Percentiles rank a stretch among this genome's conserved stretches.
These are phyloP conservation scores for Entomobrya multifasciata DNA, from an alignment of 2,888 invertebrate species.

Conservation along the genomic window DNA sequence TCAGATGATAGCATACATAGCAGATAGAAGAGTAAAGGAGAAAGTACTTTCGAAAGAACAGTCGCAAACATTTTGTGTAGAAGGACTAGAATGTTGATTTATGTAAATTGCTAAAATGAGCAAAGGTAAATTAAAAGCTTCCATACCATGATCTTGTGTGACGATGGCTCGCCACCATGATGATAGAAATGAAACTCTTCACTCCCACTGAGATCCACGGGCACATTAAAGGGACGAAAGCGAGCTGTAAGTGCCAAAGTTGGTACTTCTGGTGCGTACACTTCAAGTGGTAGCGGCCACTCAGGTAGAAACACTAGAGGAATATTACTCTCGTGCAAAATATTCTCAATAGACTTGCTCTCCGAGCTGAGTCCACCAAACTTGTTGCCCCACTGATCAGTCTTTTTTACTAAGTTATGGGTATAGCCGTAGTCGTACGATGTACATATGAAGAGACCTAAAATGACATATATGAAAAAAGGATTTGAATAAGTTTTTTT, in stretches of 20 bases:
- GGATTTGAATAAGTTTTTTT: not conserved
- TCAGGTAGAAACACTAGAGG: constrained; percentile 78
- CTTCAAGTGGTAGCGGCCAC: constrained; percentile 79
- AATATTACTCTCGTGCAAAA: constrained; percentile 41
- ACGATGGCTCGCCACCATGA: constrained; percentile 57
- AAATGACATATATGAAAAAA: not conserved
- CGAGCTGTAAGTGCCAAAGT: constrained; percentile 76
- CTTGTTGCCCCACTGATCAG: constrained; percentile 72
- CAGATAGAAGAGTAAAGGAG: no score
- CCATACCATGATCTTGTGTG: constrained; percentile 67
- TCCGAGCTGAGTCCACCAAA: constrained; percentile 7
- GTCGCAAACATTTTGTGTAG: constrained; percentile 35
- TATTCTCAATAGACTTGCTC: constrained; percentile 39
- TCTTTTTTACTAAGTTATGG: constrained; percentile 78
- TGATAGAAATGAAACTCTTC: constrained; percentile 68
- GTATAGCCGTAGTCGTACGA: constrained; percentile 78
- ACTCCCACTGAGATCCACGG: constrained; percentile 60
- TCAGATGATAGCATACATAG: no score
- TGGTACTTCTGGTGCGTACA: constrained; percentile 74
- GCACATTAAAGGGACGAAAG: constrained; percentile 72
- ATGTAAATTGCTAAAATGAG: constrained; percentile 68
- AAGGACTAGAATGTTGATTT: constrained; percentile 59
- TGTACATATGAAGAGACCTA: constrained; percentile 78
- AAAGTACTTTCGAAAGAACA: not conserved
- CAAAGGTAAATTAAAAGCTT: constrained; percentile 59